A percentile compares a stretch with the other conserved stretches of the same genome.
Conservation (phyloP, 2,888 invertebrate species). For the Aplocera efformata region DNA sequence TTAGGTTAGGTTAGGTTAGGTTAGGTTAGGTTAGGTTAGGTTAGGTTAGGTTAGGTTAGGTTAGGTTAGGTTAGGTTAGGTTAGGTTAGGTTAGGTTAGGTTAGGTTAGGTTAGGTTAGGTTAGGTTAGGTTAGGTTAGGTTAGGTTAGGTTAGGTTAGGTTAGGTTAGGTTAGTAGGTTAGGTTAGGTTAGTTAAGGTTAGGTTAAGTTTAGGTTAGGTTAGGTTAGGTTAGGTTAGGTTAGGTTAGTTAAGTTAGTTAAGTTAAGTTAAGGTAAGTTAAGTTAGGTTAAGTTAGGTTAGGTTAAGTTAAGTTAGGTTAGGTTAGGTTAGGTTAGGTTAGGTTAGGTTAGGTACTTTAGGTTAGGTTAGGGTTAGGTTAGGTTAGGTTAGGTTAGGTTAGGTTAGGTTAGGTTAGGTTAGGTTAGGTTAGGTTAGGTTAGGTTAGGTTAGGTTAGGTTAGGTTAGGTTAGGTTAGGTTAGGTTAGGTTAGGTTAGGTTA, state of each 20-base stretch:
- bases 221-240: conserved; percentile 23
- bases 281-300: conserved; percentile 22
- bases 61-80: conserved; percentile 23
- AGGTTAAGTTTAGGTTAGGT: too few relatives aligned
- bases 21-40: too few relatives aligned
- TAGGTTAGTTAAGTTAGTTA: conserved; percentile 21
- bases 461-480: conserved; percentile 19
- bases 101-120: conserved; percentile 14
- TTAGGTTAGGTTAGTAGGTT: too few relatives aligned
- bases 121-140: conserved; percentile 13
- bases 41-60: too few relatives aligned
- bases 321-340: conserved; percentile 19
- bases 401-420: conserved; percentile 20
- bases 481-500: conserved; percentile 23
- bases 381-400: conserved; percentile 20
- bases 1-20: too few relatives aligned
- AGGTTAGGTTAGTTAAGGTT: too few relatives aligned
- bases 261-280: conserved; percentile 20
- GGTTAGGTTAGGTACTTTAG: conserved; percentile 19
- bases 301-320: conserved; percentile 21
- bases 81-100: conserved; percentile 13
- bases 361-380: conserved; percentile 18
- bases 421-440: conserved; percentile 21
- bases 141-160: conserved; percentile 20
- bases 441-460: conserved; percentile 25